A percentile compares a stretch with the other conserved stretches of the same genome.
phyloP scores from a whole-genome alignment of 2,113 vertebrate species.

The Daubentonia madagascariensis region DNA sequence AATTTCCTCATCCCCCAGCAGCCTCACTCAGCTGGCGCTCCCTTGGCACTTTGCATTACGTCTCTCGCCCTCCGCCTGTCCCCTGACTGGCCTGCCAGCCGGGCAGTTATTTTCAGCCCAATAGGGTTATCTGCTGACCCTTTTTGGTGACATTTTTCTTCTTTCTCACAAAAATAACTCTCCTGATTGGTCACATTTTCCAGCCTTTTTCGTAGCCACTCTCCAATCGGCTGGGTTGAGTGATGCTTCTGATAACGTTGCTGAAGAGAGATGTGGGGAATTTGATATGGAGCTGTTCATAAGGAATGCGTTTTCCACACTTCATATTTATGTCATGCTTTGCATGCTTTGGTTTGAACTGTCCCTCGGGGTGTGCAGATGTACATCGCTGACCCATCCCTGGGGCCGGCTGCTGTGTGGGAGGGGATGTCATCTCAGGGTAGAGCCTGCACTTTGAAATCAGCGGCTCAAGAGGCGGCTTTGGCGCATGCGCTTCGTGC shows the following conservation, averaged over 20 bases:
- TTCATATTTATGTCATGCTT: conserved; percentile 69
- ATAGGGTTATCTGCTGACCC: conserved; percentile 87
- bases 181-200: conserved; percentile 87
- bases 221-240: conserved; percentile 52
- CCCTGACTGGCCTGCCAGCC: conserved; percentile 78
- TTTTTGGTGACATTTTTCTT: conserved; percentile 83
- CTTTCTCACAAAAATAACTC: conserved; percentile 87
- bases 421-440: conserved; percentile 17
- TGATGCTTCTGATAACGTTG: conserved; percentile 57
- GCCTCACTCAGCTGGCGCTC: conserved; percentile 74
- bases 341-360: conserved; percentile 44
- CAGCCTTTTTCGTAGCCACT: conserved; percentile 76
- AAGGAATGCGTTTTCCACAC: conserved; percentile 64
- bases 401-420: neutral
- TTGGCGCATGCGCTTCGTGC: neutral
- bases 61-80: conserved; percentile 65
- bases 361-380: conserved; percentile 34
- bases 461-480: neutral
- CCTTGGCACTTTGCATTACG: conserved; percentile 72
- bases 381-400: conserved; percentile 24
- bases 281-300: conserved; percentile 60
- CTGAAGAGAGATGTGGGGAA: conserved; percentile 49
- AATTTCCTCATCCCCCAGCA: conserved; percentile 85
- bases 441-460: neutral
- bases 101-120: conserved; percentile 88